phyloP scores from a whole-genome alignment of 2,888 invertebrate species.

The Gisinianus flammeolus region DNA sequence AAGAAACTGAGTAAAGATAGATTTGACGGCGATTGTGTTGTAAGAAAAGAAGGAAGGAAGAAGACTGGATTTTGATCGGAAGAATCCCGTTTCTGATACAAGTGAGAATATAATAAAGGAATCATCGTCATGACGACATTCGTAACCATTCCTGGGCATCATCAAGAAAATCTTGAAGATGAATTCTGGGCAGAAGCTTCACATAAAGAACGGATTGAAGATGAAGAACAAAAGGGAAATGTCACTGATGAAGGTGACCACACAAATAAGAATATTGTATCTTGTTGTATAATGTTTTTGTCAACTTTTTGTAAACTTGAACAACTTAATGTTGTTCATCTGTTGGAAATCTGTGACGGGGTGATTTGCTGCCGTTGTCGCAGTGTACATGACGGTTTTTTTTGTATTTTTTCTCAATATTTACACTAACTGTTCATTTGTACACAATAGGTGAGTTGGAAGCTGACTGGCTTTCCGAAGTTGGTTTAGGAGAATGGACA shows the following conservation, averaged over 20 bases:
- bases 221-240: constrained; percentile 58
- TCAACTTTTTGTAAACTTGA: not conserved
- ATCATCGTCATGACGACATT: constrained; percentile 35
- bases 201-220: constrained; percentile 55
- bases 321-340: no score
- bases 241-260: constrained; percentile 58
- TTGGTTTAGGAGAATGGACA: constrained; percentile 57
- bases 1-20: no score
- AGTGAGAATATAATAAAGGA: not conserved
- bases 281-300: not conserved
- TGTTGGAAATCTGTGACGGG: no score
- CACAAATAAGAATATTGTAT: not conserved
- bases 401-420: not conserved
- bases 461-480: constrained; percentile 58
- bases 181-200: constrained; percentile 57
- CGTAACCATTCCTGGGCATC: constrained; percentile 37
- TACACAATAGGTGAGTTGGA: no score
- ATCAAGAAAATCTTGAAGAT: constrained; percentile 44
- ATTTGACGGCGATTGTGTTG: no score
- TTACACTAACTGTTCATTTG: not conserved
- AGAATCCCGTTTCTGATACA: no score
- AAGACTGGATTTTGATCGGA: no score
- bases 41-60: no score
- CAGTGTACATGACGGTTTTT: no score
- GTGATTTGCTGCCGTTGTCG: not conserved